Evolutionary conservation across 2,113 vertebrate species (phyloP).

Genomic region (Pteruthius melanotis): DNA sequence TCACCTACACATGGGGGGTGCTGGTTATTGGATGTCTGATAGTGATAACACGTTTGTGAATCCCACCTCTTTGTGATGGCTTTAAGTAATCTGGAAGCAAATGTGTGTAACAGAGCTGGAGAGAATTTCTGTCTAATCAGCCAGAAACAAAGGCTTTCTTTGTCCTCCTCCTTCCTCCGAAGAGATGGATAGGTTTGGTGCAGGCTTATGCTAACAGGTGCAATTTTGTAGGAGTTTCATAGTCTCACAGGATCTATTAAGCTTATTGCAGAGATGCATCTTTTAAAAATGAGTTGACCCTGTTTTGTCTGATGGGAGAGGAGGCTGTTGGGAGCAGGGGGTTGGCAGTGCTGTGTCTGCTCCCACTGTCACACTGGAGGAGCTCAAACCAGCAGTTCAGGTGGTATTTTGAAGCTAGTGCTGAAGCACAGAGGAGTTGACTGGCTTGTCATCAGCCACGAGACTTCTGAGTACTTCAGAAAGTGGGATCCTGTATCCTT

Average conservation of each 20-base stretch:
- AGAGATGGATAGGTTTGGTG: neutral
- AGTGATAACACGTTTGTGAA: neutral
- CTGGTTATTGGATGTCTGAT: neutral
- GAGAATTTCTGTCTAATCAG: neutral
- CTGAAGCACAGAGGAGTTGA: neutral
- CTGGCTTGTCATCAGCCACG: neutral
- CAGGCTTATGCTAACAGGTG: neutral
- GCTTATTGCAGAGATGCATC: neutral
- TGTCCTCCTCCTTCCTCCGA: neutral
- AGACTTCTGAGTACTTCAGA: neutral
- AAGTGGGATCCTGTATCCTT: neutral
- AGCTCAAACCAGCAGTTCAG: neutral
- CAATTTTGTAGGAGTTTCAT: neutral
- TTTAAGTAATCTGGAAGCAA: neutral
- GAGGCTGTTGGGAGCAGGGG: neutral
- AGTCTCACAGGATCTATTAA: neutral
- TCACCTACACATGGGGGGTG: neutral
- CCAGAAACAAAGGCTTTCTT: neutral
- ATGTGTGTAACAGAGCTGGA: neutral
- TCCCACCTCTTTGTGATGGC: neutral
- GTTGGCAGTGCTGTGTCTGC: neutral
- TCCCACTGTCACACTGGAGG: neutral
- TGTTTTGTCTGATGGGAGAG: neutral
- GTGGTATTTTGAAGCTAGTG: neutral
- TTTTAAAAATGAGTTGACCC: neutral